A percentile compares a stretch with the other conserved stretches of the same genome.
Evolutionary conservation across 2,888 invertebrate species (phyloP).

Genomic region (Deilephila porcellus): DNA sequence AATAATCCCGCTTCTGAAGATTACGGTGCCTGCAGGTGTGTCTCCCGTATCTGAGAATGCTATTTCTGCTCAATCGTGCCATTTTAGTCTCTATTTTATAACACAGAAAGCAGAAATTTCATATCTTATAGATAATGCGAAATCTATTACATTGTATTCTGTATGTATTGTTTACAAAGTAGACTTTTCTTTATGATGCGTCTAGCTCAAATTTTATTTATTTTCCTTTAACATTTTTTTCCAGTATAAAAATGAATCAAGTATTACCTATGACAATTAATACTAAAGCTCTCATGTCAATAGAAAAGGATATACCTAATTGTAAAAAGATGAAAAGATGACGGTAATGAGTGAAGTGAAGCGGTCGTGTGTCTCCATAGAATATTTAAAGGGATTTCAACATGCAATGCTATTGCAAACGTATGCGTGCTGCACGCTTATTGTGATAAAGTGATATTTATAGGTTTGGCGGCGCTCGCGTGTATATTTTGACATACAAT

Average conservation of each 20-base stretch:
- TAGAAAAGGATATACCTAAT: no score
- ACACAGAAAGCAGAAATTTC: constrained; percentile 44
- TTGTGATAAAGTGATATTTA: constrained; percentile 22
- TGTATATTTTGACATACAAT: constrained; percentile 61
- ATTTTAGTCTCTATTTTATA: constrained; percentile 46
- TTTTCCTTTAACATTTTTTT: not conserved
- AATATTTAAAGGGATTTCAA: constrained; percentile 2
- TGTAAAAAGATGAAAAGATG: not conserved
- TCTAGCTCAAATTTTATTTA: not conserved
- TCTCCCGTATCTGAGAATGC: constrained; percentile 55
- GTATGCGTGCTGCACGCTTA: not conserved
- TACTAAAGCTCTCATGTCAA: no score
- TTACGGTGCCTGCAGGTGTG: constrained; percentile 67
- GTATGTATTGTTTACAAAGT: constrained; percentile 61
- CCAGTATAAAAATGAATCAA: not conserved
- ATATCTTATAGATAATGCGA: constrained; percentile 41
- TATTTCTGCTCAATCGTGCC: constrained; percentile 28
- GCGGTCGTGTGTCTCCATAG: not conserved
- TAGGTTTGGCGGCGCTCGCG: constrained; percentile 47
- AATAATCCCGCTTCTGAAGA: constrained; percentile 64
- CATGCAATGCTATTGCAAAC: constrained; percentile 18
- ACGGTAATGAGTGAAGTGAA: not conserved
- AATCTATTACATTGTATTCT: constrained; percentile 58
- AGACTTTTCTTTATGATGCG: constrained; percentile 60
- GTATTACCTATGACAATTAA: not conserved